These are phyloP conservation scores for Athalia rosae DNA, from an alignment of 2,888 invertebrate genomes.

Conservation along the genomic window DNA sequence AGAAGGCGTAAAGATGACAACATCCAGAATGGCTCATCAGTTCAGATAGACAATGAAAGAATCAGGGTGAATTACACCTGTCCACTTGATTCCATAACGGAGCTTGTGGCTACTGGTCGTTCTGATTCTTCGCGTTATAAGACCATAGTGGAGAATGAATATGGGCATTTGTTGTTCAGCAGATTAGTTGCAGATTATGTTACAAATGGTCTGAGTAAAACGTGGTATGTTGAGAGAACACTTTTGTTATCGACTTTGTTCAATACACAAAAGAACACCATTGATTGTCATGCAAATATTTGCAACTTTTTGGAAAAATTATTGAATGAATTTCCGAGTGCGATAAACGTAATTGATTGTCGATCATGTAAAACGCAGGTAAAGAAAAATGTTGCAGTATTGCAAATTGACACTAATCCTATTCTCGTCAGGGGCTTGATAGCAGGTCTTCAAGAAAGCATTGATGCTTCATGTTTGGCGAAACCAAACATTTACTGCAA, in stretches of 20 bases:
- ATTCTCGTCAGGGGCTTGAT: constrained; percentile 4
- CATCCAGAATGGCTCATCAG: constrained; percentile 14
- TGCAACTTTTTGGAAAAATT: constrained; percentile 5
- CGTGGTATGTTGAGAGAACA: constrained; percentile 17
- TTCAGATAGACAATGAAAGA: neutral
- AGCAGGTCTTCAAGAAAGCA: neutral
- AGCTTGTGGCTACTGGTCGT: constrained; percentile 16
- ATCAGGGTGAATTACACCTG: constrained; percentile 4
- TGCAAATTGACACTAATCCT: neutral
- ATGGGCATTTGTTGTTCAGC: neutral
- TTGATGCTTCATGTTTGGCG: neutral
- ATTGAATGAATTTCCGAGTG: neutral
- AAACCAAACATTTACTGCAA: neutral
- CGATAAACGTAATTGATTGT: neutral
- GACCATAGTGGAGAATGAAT: neutral
- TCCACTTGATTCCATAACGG: constrained; percentile 17
- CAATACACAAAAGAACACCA: neutral
- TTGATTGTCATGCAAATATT: constrained; percentile 6
- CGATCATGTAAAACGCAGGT: neutral
- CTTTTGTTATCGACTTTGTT: constrained; percentile 2
- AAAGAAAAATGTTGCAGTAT: neutral
- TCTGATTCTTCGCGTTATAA: constrained; percentile 16
- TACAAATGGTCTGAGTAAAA: neutral
- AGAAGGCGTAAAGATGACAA: constrained; percentile 3
- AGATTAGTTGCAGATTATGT: constrained; percentile 2